phyloP scores from a whole-genome alignment of 2,888 invertebrate genomes.

The Eristalis pertinax region DNA sequence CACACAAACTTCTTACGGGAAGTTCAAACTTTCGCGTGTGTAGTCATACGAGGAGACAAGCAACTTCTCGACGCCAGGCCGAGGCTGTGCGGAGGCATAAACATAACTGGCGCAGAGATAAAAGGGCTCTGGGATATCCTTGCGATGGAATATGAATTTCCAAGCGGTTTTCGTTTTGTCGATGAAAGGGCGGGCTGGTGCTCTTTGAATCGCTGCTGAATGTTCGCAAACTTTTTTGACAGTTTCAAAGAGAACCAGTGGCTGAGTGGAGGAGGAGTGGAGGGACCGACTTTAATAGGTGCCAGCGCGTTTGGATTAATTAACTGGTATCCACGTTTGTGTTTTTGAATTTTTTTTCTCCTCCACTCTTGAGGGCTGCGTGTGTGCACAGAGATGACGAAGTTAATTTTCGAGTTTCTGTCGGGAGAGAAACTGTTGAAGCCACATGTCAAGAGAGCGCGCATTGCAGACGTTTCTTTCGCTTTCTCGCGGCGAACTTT shows the following conservation, averaged over 20 bases:
- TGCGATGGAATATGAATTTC: conserved; percentile 1
- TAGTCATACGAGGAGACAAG: conserved; percentile 16
- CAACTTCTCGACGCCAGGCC: conserved; percentile 6
- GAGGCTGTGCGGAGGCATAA: neutral
- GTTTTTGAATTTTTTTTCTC: neutral
- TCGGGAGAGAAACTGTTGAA: no score
- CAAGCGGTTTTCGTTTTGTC: neutral
- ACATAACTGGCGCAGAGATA: neutral
- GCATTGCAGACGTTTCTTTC: no score
- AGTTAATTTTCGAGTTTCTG: neutral
- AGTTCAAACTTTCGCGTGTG: conserved; percentile 50
- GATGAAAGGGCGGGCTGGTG: neutral
- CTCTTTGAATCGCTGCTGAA: conserved; percentile 11
- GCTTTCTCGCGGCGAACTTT: no score
- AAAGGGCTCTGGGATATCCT: conserved; percentile 9
- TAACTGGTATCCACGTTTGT: no score
- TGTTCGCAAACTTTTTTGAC: conserved; percentile 17
- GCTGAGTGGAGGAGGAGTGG: no score
- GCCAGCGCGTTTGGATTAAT: no score
- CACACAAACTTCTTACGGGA: conserved; percentile 38
- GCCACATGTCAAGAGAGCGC: no score
- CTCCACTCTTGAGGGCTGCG: neutral
- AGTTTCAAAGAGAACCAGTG: neutral
- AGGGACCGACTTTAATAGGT: neutral
- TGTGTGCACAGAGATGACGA: neutral